phyloP scores from a whole-genome alignment of 2,888 invertebrate species.

The Cataglyphis rosenhaueri region DNA sequence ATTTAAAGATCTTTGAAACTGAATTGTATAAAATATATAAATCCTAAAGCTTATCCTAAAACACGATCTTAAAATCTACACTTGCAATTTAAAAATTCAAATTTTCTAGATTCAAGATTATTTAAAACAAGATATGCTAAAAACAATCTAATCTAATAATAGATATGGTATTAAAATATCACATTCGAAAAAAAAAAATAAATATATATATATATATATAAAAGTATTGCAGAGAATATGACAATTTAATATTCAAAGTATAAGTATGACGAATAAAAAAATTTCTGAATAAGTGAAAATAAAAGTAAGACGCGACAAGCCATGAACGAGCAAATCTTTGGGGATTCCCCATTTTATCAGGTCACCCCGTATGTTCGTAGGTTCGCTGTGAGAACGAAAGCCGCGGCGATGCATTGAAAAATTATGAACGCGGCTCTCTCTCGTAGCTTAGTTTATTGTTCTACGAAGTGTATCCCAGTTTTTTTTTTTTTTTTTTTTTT shows the following conservation, averaged over 20 bases:
- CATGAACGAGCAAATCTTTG: slow-evolving; percentile 10
- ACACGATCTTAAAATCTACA: neutral
- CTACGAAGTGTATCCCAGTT: slow-evolving; percentile 45
- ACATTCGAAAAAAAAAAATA: neutral
- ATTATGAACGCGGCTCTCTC: slow-evolving; percentile 46
- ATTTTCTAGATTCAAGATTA: neutral
- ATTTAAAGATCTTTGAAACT: slow-evolving; percentile 32
- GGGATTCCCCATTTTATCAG: slow-evolving; percentile 13
- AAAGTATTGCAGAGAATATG: neutral
- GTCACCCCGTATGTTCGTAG: slow-evolving; percentile 21
- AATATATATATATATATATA: neutral
- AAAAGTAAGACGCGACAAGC: neutral
- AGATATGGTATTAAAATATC: no score
- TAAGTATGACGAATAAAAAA: no score
- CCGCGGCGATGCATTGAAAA: slow-evolving; percentile 45
- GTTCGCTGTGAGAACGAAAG: slow-evolving; percentile 34
- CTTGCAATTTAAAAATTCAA: neutral
- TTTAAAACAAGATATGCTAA: neutral
- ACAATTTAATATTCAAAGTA: neutral
- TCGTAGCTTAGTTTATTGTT: slow-evolving; percentile 50
- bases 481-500: no score
- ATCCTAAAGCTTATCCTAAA: neutral
- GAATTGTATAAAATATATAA: slow-evolving; percentile 3
- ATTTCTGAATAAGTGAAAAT: neutral
- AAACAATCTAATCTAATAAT: no score